These are phyloP conservation scores for Catharus ustulatus DNA, from an alignment of 2,797 vertebrate genomes.

Conservation along the genomic window DNA sequence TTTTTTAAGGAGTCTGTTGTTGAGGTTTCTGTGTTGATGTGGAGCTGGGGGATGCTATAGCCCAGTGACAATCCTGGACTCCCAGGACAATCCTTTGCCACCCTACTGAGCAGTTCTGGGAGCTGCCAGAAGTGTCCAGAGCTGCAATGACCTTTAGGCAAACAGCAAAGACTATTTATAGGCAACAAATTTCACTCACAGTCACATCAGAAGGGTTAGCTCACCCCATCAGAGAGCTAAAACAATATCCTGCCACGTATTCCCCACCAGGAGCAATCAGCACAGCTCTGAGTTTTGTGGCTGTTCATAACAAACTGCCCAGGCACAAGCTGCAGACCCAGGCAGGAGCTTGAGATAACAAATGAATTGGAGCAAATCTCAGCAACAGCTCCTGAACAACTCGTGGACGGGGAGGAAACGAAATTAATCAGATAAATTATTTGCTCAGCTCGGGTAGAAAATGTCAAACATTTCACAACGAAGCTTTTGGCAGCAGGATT, in stretches of 20 bases:
- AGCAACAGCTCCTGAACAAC: constrained; percentile 39
- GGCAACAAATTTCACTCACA: background rate
- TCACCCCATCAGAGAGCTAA: background rate
- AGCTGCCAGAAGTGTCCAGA: background rate
- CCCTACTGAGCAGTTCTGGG: background rate
- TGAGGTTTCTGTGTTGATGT: accelerated
- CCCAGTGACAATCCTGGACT: background rate
- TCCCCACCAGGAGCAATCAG: background rate
- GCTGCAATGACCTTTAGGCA: background rate
- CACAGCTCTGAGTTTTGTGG: background rate
- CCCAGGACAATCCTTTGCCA: background rate
- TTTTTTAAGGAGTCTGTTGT: background rate
- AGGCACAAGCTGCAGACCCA: constrained; percentile 9
- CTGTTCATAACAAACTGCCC: constrained; percentile 1
- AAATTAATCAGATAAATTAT: constrained; percentile 71
- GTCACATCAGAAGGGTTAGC: background rate
- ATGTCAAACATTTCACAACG: constrained; percentile 63
- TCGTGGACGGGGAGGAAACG: constrained; percentile 18
- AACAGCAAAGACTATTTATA: background rate
- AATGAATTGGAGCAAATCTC: constrained; percentile 59
- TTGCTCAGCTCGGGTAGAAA: constrained; percentile 52
- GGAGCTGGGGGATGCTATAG: accelerated
- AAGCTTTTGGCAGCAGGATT: constrained; percentile 58
- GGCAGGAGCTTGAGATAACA: constrained; percentile 50
- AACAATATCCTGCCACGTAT: background rate